These are phyloP conservation scores for Cephalophus harveyi DNA, from an alignment of 2,113 vertebrate species.

Conservation along the genomic window DNA sequence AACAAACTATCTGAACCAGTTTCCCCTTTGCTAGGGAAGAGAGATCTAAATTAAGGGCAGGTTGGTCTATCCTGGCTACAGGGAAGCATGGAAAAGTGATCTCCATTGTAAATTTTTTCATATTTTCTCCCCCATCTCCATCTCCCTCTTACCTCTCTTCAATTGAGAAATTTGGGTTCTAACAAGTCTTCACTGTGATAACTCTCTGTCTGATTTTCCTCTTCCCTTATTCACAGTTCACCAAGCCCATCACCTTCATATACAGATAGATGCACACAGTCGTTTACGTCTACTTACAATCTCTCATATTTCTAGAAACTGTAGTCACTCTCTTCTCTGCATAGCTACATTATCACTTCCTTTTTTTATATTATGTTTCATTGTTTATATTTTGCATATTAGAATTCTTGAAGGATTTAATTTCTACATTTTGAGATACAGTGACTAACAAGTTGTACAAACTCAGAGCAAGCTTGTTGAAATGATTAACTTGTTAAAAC, in stretches of 20 bases:
- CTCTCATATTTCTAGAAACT: not conserved
- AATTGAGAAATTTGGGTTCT: not conserved
- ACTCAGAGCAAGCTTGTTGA: not conserved
- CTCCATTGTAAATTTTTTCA: fast-evolving
- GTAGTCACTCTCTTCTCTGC: not conserved
- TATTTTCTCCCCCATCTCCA: not conserved
- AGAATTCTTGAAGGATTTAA: not conserved
- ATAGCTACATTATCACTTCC: not conserved
- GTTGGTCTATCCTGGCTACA: not conserved
- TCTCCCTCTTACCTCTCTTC: not conserved
- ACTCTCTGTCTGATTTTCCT: not conserved
- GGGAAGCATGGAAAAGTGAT: not conserved
- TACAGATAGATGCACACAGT: fast-evolving
- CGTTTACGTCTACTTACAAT: fast-evolving
- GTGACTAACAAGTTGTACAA: not conserved
- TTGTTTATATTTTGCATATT: not conserved
- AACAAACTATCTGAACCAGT: not conserved
- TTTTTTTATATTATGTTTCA: not conserved
- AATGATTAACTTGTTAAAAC: not conserved
- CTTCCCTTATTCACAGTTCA: not conserved
- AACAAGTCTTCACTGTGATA: not conserved
- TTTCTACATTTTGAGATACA: not conserved
- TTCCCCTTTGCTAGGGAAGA: not conserved
- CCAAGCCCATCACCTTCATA: no score
- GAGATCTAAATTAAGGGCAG: not conserved